A percentile compares a stretch with the other conserved stretches of the same genome.
Evolutionary conservation across 2,888 invertebrate genomes (phyloP).

Genomic region (Cerastoderma edule): DNA sequence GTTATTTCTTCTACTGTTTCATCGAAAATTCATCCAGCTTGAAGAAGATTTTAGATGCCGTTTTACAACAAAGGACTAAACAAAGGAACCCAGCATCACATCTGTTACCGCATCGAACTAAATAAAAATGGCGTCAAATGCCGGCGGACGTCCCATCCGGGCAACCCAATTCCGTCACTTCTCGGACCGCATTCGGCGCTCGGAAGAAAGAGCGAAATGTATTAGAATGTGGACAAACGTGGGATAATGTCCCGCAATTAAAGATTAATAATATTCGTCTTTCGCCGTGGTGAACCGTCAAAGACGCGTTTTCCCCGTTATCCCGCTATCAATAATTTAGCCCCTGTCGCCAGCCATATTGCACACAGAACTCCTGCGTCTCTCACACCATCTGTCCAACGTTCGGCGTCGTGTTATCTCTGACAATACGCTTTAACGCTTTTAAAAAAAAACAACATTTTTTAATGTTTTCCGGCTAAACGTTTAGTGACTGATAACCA

Average conservation of each 20-base stretch:
- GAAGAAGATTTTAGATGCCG: too few relatives aligned
- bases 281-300: neutral
- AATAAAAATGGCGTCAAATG: neutral
- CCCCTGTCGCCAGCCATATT: slow-evolving; percentile 14
- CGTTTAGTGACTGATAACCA: too few relatives aligned
- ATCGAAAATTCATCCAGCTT: too few relatives aligned
- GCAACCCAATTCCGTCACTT: slow-evolving; percentile 3
- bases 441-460: too few relatives aligned
- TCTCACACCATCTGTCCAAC: neutral
- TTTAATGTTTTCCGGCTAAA: too few relatives aligned
- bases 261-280: slow-evolving; percentile 15
- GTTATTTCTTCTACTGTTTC: too few relatives aligned
- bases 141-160: neutral
- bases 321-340: slow-evolving; percentile 9
- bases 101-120: slow-evolving; percentile 14
- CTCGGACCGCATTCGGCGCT: too few relatives aligned
- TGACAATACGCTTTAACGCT: too few relatives aligned
- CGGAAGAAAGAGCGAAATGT: slow-evolving; percentile 3
- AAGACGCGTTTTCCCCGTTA: slow-evolving; percentile 13
- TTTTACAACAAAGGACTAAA: too few relatives aligned
- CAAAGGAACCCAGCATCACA: slow-evolving; percentile 1
- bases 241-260: slow-evolving; percentile 9
- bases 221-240: slow-evolving; percentile 15
- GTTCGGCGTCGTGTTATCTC: too few relatives aligned
- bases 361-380: neutral